Evolutionary conservation across 1,140 invertebrate genomes (phyloP), one percentile per base, ranked within the genome.

Genomic region (Trachymyrmex septentrionalis): DNA sequence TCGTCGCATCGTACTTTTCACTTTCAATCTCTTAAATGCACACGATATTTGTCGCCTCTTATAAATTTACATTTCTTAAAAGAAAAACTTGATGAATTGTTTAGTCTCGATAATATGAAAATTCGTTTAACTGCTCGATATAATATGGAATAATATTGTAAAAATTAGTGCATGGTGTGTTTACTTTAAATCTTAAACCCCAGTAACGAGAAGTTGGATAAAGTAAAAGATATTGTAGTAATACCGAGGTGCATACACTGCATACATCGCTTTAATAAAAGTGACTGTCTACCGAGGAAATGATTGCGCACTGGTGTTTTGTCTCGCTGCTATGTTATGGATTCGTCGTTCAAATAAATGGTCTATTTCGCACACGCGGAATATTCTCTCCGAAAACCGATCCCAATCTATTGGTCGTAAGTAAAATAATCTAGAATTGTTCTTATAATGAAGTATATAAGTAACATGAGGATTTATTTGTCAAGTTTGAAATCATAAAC

Each of bases 341-440:
- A 61, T 59, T 73, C 7, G 10, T 82, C 34, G 16, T 48, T 61
- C 55, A 63, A 10, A 75, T 19, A 50, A 75, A 75, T 12, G 24
- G 69, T 61, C 4, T 84, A 2, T 50, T 84, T 63, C 80, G 69
- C 19, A 61, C 69, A 24, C 24, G 55, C 0, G 24, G 14, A 7
- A 7, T 61, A 10, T 61, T 73, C 1, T 53, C 38, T 2, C 27
- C 80, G 19, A n/a, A 1, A 2, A 19, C 1, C 6, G 69, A 75
- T 38, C 44, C 80, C 21, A 84, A 84, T 50, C 10, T 75, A 75
- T 14, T 63, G 27, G 4, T 84, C 6, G 80, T 84, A 84, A 75
- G 80, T 73, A 12, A 14, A 84, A 50, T 69, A 0, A 19, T n/a
- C 12, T 57, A n/a, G 34, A 57, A 38, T 21, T 50, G 53, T 19